phyloP scores from a whole-genome alignment of 2,888 invertebrate species.

The Terebella lapidaria region DNA sequence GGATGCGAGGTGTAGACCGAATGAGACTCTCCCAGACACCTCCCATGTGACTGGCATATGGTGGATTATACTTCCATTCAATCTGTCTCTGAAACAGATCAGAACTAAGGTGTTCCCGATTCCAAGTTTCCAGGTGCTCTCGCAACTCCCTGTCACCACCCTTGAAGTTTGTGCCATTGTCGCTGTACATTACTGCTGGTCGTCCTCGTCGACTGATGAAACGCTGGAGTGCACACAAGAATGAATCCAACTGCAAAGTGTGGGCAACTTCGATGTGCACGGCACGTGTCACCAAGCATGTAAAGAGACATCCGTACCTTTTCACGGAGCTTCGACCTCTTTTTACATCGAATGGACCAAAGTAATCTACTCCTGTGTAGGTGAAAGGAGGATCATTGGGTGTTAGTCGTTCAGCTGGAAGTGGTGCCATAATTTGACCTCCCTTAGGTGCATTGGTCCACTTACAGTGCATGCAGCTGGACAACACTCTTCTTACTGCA shows the following conservation, averaged over 20 bases:
- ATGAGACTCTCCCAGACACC: too few species aligned
- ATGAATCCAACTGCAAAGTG: slow-evolving; percentile 9
- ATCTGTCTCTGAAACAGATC: too few species aligned
- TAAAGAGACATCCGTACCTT: slow-evolving; percentile 26
- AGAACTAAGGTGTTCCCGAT: too few species aligned
- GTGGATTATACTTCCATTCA: too few species aligned
- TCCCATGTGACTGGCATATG: too few species aligned
- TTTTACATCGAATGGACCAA: slow-evolving; percentile 25
- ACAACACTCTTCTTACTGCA: background rate
- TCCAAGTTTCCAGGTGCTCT: too few species aligned
- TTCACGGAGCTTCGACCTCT: slow-evolving; percentile 18
- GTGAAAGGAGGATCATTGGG: slow-evolving; percentile 4
- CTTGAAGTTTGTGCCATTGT: slow-evolving; percentile 21
- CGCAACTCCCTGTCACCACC: too few species aligned
- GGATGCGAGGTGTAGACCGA: too few species aligned
- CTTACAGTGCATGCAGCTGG: background rate
- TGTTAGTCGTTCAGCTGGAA: background rate
- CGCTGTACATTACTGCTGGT: slow-evolving; percentile 18
- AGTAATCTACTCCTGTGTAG: slow-evolving; percentile 18
- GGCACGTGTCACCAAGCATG: slow-evolving; percentile 18
- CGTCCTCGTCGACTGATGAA: slow-evolving; percentile 13
- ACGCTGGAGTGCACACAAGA: background rate
- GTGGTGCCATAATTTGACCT: background rate
- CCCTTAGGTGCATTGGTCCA: background rate
- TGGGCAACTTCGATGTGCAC: slow-evolving; percentile 22